phyloP scores from a whole-genome alignment of 2,888 invertebrate genomes.

The Prenolepis imparis region DNA sequence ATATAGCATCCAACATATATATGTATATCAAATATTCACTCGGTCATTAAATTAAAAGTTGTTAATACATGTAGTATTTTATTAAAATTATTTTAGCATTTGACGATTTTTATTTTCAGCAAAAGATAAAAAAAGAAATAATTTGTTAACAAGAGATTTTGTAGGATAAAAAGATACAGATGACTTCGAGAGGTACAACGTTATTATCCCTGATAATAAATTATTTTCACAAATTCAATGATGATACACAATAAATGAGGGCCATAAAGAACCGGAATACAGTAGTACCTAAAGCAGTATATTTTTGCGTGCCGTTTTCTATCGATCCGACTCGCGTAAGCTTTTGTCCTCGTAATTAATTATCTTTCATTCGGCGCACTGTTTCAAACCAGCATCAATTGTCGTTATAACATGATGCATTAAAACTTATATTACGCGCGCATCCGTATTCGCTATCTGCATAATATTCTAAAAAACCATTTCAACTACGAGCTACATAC shows the following conservation, averaged over 20 bases:
- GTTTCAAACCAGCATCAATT: slow-evolving; percentile 31
- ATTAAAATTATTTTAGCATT: background rate
- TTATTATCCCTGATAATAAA: slow-evolving; percentile 11
- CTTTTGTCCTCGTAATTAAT: slow-evolving; percentile 76
- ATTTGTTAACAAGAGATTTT: background rate
- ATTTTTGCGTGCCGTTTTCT: slow-evolving; percentile 62
- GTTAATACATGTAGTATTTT: background rate
- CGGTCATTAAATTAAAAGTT: background rate
- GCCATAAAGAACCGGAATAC: slow-evolving; percentile 13
- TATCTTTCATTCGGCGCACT: slow-evolving; percentile 55
- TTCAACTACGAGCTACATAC: slow-evolving; percentile 26
- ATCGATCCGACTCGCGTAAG: slow-evolving; percentile 65
- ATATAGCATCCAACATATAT: background rate
- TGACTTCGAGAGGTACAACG: background rate
- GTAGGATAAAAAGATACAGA: background rate
- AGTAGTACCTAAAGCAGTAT: slow-evolving; percentile 2
- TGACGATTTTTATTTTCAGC: background rate
- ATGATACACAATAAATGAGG: background rate
- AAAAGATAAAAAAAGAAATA: background rate
- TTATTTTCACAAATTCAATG: slow-evolving; percentile 34
- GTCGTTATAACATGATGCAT: slow-evolving; percentile 43
- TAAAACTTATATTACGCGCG: slow-evolving; percentile 25
- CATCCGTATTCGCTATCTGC: slow-evolving; percentile 39
- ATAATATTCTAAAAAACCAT: slow-evolving; percentile 31
- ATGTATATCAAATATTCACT: background rate